Base-by-base conservation (phyloP, 2,113 vertebrate species). In the Vanacampus margaritifer region DNA sequence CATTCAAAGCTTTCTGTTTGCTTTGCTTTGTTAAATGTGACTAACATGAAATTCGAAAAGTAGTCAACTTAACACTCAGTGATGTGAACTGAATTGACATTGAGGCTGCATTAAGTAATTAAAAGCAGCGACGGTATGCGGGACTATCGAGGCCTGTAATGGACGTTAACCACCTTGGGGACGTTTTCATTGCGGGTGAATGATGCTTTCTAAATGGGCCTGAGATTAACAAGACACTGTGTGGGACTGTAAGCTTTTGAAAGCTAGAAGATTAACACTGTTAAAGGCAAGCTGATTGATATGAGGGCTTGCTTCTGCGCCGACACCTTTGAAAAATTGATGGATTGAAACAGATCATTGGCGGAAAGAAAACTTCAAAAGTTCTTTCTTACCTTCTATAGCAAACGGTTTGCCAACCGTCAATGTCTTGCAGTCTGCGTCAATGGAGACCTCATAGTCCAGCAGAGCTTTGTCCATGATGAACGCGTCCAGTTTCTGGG, bases 381-480 rank as follows among this genome's bases (percentile, higher is more conserved):
- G 2, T 16, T 37, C 53, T 51, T 7, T 41, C 13, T 43, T 82
- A 89, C 97, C 97, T 98, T 99, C 97, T 60, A 99, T 99, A 73
- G 96, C 96, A 88, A 99, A 99, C 1, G 97, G 97, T 78, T 99
- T 99, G 58, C 97, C 97, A 64, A 99, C 96, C 0, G 96, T 98
- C 35, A 99, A 87, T 60, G 95, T 94, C 86, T 97, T 98, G 87
- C 97, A 99, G 87, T 99, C 97, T 0, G 97, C 95, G 88, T 99
- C 96, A 84, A 98, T 95, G 54, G 96, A 99, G 45, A 99, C 96
- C 87, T 99, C 96, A 63, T 98, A 98, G 90, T 99, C 97, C 88
- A 99, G 82, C 76, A 99, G 94, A n/a, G 97, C 95, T 92, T 99
- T 99, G 88, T 99, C 97, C 97, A 99, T 99, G 84, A 99, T 98